These are phyloP conservation scores for Gerris lacustris DNA, from an alignment of 2,888 invertebrate genomes.

Conservation along the genomic window DNA sequence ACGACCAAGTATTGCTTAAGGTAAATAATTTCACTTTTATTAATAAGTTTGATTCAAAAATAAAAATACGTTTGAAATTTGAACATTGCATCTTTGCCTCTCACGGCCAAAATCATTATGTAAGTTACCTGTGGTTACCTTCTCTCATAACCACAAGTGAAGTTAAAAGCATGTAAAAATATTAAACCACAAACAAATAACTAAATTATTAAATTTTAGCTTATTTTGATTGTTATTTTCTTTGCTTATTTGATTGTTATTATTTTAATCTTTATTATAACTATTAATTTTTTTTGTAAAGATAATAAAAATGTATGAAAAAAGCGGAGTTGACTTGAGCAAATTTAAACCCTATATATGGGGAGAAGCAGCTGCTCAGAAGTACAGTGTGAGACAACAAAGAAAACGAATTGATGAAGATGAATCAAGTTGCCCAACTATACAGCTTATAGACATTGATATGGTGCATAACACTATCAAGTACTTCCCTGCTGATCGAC, in stretches of 20 bases:
- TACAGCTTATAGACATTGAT: slow-evolving; percentile 57
- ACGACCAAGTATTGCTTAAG: slow-evolving; percentile 54
- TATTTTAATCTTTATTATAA: too few relatives aligned
- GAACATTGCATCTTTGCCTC: too few relatives aligned
- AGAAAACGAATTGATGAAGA: slow-evolving; percentile 31
- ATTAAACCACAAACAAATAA: too few relatives aligned
- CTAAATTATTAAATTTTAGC: too few relatives aligned
- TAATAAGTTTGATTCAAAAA: not conserved
- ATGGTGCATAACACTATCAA: slow-evolving; percentile 52
- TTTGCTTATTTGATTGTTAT: too few relatives aligned
- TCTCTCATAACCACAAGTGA: too few relatives aligned
- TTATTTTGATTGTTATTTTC: too few relatives aligned
- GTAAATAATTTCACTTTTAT: slow-evolving; percentile 31
- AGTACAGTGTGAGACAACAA: slow-evolving; percentile 49
- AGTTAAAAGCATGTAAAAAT: too few relatives aligned
- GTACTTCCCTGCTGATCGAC: slow-evolving; percentile 55
- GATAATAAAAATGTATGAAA: slow-evolving; percentile 45
- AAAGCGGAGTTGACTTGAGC: slow-evolving; percentile 49
- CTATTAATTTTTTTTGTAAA: too few relatives aligned
- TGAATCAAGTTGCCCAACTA: slow-evolving; percentile 34
- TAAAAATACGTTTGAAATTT: not conserved
- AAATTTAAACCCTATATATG: slow-evolving; percentile 69
- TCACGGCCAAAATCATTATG: too few relatives aligned
- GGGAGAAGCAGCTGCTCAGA: slow-evolving; percentile 66
- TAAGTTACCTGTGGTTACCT: too few relatives aligned